Evolutionary conservation across 2,888 invertebrate species (phyloP), one percentile per base, ranked within the genome.

Genomic region (Pristionchus mayeri): DNA sequence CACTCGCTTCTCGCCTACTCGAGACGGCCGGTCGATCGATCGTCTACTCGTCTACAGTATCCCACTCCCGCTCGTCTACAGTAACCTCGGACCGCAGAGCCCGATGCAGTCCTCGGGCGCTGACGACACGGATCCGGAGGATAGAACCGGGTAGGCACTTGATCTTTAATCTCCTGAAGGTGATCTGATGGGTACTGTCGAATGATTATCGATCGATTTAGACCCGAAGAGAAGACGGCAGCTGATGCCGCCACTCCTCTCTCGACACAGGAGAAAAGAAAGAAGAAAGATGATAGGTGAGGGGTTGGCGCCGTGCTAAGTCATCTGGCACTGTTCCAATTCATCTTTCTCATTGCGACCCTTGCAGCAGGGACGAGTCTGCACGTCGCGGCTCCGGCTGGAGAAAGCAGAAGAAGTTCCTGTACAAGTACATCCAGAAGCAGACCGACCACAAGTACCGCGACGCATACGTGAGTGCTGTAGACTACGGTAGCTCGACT

Each of bases 361-460:
- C 21, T 71, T 40, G n/a, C 71, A 71, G 63, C 34, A 63, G 30
- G 18, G 63, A 40, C 24, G 34, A 27, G 21, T 67, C 34, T n/a
- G 34, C 1, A 6, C 67, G 37, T 9, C 37, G 67, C 9, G 71
- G 71, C 2, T 44, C 40, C 9, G 71, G 37, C 11, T 37, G 40
- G 71, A 21, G 40, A 18, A 21, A 48, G 52, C 48, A 78, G 50
- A 52, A 78, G 52, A 52, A 48, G 34, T 50, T 78, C 52, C 50
- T 78, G 21, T 78, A 78, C 78, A 78, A 52, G 78, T 50, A 50
- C 50, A 78, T 78, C 78, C 48, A 78, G 78, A 50, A 78, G 30
- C 78, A 78, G 50, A 78, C 78, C 50, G 78, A 78, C 30, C 30
- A 21, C 50, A 78, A 78, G 78, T 78, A 50, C 21, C 24, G 40